Evolutionary conservation across 2,113 vertebrate species (phyloP), one percentile per base, ranked within the genome.

Genomic region (Piaya cayana): DNA sequence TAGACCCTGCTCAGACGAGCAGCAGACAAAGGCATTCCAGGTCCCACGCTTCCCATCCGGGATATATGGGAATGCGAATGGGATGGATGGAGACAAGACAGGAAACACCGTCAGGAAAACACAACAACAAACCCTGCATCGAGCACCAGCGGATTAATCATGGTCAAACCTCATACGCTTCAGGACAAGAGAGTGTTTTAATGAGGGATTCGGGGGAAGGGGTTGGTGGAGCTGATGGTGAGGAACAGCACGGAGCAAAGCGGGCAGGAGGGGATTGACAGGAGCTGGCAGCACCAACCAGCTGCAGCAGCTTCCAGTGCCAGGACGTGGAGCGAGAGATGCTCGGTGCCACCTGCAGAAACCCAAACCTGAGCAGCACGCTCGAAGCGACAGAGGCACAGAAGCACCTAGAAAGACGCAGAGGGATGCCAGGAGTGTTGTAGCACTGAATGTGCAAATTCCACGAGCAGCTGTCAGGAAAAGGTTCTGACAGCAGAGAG

Each of bases 221-320:
- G 75, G 26, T 43, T 19, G 36, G 65, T 4, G 39, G 64, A 32
- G 34, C 59, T 15, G 58, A 43, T 11, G 34, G 67, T 22, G 62
- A n/a, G 1, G 2, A 43, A 9, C 14, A 62, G 60, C 72, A 21
- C 0, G 2, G 67, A 10, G 5, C 26, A 3, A 22, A 30, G 72
- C 30, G 21, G 27, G 72, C 6, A 8, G 0, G 1, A 2, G 5
- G 49, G 18, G 42, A 30, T 25, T 2, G 13, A 8, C 0, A 2
- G 64, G 26, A 12, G 39, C 30, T 4, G 6, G 25, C 49, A 32
- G 23, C 47, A 26, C 32, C 42, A 7, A 55, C 18, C 60, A 30
- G 32, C 68, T 16, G 49, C 25, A 7, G 58, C 2, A 26, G 32
- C 0, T 42, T 8, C 6, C 26, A 8, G 4, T 1, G 19, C 43